These are phyloP conservation scores for Psophia crepitans DNA, from an alignment of 2,113 vertebrate species.

Conservation along the genomic window DNA sequence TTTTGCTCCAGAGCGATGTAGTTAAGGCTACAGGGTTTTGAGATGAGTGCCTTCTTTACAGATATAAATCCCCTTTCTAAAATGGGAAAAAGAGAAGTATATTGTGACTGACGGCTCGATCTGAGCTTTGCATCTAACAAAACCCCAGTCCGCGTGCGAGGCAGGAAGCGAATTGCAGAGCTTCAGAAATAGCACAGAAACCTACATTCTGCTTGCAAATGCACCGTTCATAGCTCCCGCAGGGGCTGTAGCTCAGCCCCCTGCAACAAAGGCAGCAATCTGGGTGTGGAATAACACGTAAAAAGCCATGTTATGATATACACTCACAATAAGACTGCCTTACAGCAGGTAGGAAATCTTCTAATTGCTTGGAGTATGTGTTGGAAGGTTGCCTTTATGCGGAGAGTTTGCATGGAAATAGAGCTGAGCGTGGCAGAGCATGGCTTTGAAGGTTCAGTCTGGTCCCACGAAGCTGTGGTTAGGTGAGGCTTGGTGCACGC, in stretches of 20 bases:
- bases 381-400: neutral
- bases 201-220: slow-evolving; percentile 13
- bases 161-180: slow-evolving; percentile 28
- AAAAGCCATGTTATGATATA: neutral
- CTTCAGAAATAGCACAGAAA: slow-evolving; percentile 43
- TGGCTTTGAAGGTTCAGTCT: neutral
- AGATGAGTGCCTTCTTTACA: neutral
- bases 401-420: neutral
- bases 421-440: neutral
- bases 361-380: neutral
- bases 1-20: neutral
- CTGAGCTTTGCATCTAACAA: slow-evolving; percentile 43
- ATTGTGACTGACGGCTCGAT: slow-evolving; percentile 23
- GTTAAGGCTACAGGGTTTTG: neutral
- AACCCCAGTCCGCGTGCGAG: neutral
- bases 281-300: neutral
- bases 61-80: slow-evolving; percentile 9
- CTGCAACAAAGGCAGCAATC: neutral
- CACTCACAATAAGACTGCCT: neutral
- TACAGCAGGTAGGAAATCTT: neutral
- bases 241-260: neutral
- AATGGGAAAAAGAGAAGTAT: neutral
- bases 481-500: neutral
- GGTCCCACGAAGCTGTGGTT: neutral
- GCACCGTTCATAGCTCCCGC: neutral